Conservation (phyloP, 1,140 invertebrate species). For the Leptinotarsa texana region DNA sequence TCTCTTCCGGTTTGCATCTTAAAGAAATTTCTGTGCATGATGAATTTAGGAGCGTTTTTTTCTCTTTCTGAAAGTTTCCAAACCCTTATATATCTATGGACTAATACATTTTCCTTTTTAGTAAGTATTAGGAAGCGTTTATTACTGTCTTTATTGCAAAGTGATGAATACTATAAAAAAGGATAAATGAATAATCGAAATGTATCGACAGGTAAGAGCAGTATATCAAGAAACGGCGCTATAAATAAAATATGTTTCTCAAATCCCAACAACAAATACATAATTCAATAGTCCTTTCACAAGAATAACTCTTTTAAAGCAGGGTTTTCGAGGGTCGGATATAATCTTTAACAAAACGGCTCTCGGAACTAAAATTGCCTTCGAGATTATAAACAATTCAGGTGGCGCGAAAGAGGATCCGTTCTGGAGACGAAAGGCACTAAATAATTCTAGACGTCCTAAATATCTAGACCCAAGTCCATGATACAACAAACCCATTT, state of each 20-base stretch:
- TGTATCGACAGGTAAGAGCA: not conserved
- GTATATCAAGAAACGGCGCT: not conserved
- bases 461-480: not conserved
- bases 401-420: not conserved
- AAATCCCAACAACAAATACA: conserved; percentile 4
- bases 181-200: not conserved
- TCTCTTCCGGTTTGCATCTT: too few species aligned
- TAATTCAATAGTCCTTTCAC: not conserved
- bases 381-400: conserved; percentile 3
- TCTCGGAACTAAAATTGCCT: conserved; percentile 4
- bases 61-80: too few species aligned
- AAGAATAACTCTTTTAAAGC: not conserved
- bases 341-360: conserved; percentile 1
- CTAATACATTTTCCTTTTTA: too few species aligned
- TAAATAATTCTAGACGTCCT: conserved; percentile 7
- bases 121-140: too few species aligned
- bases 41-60: too few species aligned
- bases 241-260: conserved; percentile 2
- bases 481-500: not conserved
- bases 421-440: not conserved
- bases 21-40: too few species aligned
- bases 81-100: too few species aligned
- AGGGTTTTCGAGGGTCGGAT: not conserved
- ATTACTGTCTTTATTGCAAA: too few species aligned
- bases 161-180: too few species aligned